phyloP scores from a whole-genome alignment of 64 coral and sea anemone genomes.

The Acropora tenuis region DNA sequence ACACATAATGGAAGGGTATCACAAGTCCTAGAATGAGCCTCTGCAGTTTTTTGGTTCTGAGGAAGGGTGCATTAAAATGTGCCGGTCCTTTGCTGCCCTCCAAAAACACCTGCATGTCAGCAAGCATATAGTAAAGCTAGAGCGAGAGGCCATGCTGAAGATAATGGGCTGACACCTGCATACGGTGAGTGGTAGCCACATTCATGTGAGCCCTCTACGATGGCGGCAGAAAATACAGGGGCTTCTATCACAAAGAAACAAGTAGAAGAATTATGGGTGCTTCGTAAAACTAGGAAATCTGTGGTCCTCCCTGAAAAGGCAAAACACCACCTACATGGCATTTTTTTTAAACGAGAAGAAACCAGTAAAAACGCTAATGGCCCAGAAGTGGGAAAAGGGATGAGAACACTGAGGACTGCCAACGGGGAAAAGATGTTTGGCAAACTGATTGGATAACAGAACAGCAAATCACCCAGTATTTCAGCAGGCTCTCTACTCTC shows the following conservation, averaged over 20 bases:
- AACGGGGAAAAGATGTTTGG: constrained; percentile 21
- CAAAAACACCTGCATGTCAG: constrained; percentile 51
- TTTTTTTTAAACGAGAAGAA: neutral
- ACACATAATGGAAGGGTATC: too few species aligned
- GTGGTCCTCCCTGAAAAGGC: constrained; percentile 14
- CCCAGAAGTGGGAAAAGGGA: constrained; percentile 9
- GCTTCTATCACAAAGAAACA: neutral
- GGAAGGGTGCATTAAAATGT: constrained; percentile 42
- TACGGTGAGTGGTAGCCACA: constrained; percentile 6
- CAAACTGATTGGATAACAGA: constrained; percentile 15
- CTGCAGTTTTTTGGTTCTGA: constrained; percentile 19
- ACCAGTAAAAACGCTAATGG: too few species aligned
- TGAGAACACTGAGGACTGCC: constrained; percentile 23
- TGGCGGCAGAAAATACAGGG: neutral
- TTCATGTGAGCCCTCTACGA: neutral
- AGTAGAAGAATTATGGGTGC: constrained; percentile 11
- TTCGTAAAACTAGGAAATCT: constrained; percentile 26
- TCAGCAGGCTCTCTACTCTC: constrained; percentile 6
- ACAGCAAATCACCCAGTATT: constrained; percentile 24
- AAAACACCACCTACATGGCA: constrained; percentile 24
- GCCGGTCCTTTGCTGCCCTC: constrained; percentile 14
- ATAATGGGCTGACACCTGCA: constrained; percentile 38
- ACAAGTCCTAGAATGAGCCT: too few species aligned
- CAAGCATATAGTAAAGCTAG: constrained; percentile 8
- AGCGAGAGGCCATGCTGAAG: constrained; percentile 17